Evolutionary conservation across 2,888 invertebrate genomes (phyloP).

Genomic region (Epirrhoe alternata): DNA sequence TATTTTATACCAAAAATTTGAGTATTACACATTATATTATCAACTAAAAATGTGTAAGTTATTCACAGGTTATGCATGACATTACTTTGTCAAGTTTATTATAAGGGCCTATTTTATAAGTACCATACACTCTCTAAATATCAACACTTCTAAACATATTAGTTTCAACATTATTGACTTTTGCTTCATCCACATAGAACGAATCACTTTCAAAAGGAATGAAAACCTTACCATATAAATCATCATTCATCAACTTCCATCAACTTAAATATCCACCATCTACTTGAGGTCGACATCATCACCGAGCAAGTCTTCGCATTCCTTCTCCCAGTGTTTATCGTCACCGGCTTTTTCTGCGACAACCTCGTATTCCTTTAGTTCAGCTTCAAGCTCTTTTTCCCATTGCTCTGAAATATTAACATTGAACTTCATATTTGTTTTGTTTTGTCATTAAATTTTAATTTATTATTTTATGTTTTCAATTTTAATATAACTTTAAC

Average conservation of each 20-base stretch:
- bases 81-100: no score
- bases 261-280: background rate
- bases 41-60: no score
- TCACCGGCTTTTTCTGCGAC: slow-evolving; percentile 84
- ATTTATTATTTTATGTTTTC: slow-evolving; percentile 23
- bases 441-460: slow-evolving; percentile 4
- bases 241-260: background rate
- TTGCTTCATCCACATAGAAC: background rate
- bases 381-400: slow-evolving; percentile 98
- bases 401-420: slow-evolving; percentile 91
- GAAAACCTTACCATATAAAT: background rate
- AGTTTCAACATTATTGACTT: slow-evolving; percentile 15
- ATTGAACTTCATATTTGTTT: background rate
- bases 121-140: slow-evolving; percentile 3
- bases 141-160: slow-evolving; percentile 14
- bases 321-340: slow-evolving; percentile 88
- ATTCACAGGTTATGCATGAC: no score
- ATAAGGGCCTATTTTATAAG: slow-evolving; percentile 2
- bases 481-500: background rate
- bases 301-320: slow-evolving; percentile 88
- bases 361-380: slow-evolving; percentile 97
- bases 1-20: background rate
- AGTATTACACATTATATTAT: background rate
- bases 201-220: background rate
- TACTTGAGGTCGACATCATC: slow-evolving; percentile 86